Evolutionary conservation across 2,113 vertebrate species (phyloP), one percentile per base, ranked within the genome.

Genomic region (Brachyistius frenatus): DNA sequence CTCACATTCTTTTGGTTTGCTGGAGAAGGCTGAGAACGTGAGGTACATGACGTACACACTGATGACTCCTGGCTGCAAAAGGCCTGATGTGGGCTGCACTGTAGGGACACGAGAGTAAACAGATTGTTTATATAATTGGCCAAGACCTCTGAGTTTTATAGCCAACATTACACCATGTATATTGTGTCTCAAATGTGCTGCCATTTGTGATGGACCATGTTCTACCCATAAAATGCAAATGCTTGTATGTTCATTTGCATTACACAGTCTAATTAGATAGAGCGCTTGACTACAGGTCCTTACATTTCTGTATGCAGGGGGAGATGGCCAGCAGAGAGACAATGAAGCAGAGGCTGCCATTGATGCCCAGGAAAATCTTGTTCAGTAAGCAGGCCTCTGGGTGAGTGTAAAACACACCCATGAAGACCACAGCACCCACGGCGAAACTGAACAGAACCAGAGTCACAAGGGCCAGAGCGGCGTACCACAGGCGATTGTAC

Each of bases 1-100:
- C 98, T 95, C 90, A 78, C 95, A 90, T 90, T 99, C 96, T 85
- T 90, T 93, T 31, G 98, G 98, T 84, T 98, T 98, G 94, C 97
- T 99, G 87, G 97, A 95, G 69, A 99, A 93, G 1, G 98, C 96
- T 3, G 98, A 99, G 88, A 98, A 99, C 14, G 98, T 99, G 85
- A 99, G 97, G 84, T 99, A 99, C 84, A 98, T 98, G 80, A 98
- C 98, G 0, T 99, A 99, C 85, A 98, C 96, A 83, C 96, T 98
- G 92, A 99, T 99, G 87, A 99, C 91, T 7, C 95, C 97, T 0
- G 98, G 96, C 85, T 99, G 98, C 83, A 99, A 88, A 62, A 99
- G 95, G 76, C 97, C 97, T 5, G 98, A 99, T 78, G 95, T 95
- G 0, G 97, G 97, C 75, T 98, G 96, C 66, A 96, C 98, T 99